Percentiles rank a stretch among this genome's conserved stretches.
phyloP scores from a whole-genome alignment of 2,888 invertebrate species.

The Synergus umbraculus region DNA sequence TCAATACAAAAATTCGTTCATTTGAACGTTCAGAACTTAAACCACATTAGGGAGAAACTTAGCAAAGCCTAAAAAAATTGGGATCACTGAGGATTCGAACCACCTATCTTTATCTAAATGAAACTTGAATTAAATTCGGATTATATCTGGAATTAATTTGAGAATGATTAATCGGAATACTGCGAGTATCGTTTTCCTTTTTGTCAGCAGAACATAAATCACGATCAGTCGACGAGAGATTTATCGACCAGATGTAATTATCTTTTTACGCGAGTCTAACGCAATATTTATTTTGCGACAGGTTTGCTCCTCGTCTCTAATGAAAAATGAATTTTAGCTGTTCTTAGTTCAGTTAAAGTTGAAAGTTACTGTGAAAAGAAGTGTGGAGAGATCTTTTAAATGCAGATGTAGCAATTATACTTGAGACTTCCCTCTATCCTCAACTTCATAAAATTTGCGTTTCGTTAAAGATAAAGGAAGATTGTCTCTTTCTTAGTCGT shows the following conservation, averaged over 20 bases:
- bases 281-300: neutral
- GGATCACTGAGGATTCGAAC: neutral
- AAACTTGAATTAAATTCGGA: neutral
- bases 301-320: neutral
- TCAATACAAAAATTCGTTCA: too few species aligned
- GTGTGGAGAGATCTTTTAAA: neutral
- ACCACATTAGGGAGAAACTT: neutral
- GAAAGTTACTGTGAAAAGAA: neutral
- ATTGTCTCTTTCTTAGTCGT: neutral
- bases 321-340: slow-evolving; percentile 1
- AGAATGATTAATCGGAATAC: neutral
- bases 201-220: neutral
- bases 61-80: neutral
- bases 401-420: neutral
- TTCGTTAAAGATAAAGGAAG: neutral
- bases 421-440: neutral
- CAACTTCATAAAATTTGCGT: neutral
- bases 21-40: too few species aligned
- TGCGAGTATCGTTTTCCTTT: neutral
- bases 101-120: too few species aligned
- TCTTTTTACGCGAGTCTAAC: neutral
- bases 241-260: slow-evolving; percentile 1
- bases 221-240: neutral
- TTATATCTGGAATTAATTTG: neutral
- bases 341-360: neutral